Base-by-base conservation (phyloP, 1,140 invertebrate genomes). In the Acyrthosiphon pisum region DNA sequence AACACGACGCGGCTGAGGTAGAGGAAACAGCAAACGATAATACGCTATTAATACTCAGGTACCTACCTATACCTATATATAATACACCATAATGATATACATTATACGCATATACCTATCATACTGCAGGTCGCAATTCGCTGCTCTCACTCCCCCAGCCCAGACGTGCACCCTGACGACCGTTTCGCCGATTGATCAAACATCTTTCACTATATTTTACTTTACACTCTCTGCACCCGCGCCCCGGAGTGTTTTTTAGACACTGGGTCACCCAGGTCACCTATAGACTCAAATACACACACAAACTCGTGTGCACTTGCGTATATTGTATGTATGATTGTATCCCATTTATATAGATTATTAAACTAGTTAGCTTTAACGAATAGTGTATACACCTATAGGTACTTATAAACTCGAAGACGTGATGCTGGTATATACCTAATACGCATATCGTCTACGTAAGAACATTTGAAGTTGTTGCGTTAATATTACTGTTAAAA, bases 131-230 rank as follows among this genome's bases (percentile, higher is more conserved):
- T 81, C 76, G 76, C 76, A 35, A 37, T 81, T 37, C 76, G 35
- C 18, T 81, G n/a, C 76, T 81, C n/a, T 37, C 35, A 18, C 35
- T 37, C 35, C 76, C 14, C 35, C 48, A 35, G 14, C 35, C 76
- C n/a, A 35, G 14, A 37, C 76, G 26, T 60, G 56, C 56, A 30
- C 56, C 56, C 56, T 60, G 76, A 81, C 76, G 18, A 81, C 76
- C 35, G 76, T 81, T 37, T 81, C 18, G n/a, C 76, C 76, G 76
- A 81, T 81, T 81, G 76, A 81, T 81, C 76, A 81, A 81, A 81
- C 76, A 81, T 81, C 35, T 35, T 37, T 37, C 35, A 22, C 76
- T 81, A 20, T 8, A 37, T 37, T 81, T 30, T 60, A 81, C 11
- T 81, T 81, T 81, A 81, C 30, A 14, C 35, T 81, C 18, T 81